A percentile compares a stretch with the other conserved stretches of the same genome.
Conservation (phyloP, 92 coral and sea anemone genomes). For the Anthopleura xanthogrammica region DNA sequence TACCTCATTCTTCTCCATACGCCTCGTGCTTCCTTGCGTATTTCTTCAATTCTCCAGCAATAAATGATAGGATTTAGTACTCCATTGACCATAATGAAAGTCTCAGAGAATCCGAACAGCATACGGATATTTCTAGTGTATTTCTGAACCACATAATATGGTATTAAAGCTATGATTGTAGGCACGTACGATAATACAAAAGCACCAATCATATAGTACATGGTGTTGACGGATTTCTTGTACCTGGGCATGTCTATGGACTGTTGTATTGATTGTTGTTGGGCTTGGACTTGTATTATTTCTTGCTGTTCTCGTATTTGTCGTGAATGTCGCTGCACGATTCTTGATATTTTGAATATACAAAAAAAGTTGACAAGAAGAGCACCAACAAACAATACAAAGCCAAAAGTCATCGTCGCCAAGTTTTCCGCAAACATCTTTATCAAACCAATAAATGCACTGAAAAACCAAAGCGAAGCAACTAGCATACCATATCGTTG, state of each 20-base stretch:
- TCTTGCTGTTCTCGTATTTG: background rate
- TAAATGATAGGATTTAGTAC: conserved; percentile 55
- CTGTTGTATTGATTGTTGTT: background rate
- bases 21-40: conserved; percentile 32
- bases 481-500: background rate
- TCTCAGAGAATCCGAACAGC: conserved; percentile 1
- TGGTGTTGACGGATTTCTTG: background rate
- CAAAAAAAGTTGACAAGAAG: background rate
- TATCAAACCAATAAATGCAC: background rate
- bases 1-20: background rate
- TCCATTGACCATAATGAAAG: conserved; percentile 11
- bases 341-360: background rate
- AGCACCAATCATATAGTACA: background rate
- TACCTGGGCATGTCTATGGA: background rate
- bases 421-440: background rate
- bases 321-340: background rate
- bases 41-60: conserved; percentile 60
- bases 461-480: background rate
- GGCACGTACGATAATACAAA: background rate
- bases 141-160: background rate
- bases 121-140: background rate
- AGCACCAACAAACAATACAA: background rate
- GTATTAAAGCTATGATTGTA: background rate
- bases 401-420: background rate
- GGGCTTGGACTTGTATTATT: background rate